Percentiles rank a stretch among this genome's conserved stretches.
Conservation (phyloP, 2,888 invertebrate species). For the Scaptodrosophila latifasciaeformis region DNA sequence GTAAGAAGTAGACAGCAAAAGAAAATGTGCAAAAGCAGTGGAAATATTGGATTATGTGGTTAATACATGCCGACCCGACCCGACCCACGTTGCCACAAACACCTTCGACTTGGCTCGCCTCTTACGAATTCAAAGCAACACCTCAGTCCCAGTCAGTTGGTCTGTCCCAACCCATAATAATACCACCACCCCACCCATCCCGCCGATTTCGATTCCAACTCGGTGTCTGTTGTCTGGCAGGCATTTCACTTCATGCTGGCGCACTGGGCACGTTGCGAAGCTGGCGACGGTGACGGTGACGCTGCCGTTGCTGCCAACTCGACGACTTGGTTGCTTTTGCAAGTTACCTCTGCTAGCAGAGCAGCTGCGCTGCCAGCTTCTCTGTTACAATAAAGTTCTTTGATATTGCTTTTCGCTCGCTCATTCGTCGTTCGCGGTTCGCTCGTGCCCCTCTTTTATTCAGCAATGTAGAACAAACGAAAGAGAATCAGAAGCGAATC, state of each 20-base stretch:
- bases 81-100: conserved; percentile 38
- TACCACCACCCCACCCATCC: too few species aligned
- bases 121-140: too few species aligned
- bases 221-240: conserved; percentile 42
- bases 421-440: too few species aligned
- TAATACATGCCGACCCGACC: conserved; percentile 42
- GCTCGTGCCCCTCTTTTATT: too few species aligned
- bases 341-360: neutral
- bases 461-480: conserved; percentile 54
- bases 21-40: conserved; percentile 1
- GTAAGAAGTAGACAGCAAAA: conserved; percentile 29
- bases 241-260: conserved; percentile 48
- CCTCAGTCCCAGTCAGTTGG: too few species aligned
- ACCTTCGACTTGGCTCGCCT: too few species aligned
- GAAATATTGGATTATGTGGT: conserved; percentile 60
- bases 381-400: conserved; percentile 59
- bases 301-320: too few species aligned
- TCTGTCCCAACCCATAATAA: too few species aligned
- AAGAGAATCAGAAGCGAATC: conserved; percentile 14
- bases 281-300: too few species aligned
- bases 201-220: conserved; percentile 1
- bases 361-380: conserved; percentile 8
- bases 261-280: neutral
- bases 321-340: conserved; percentile 22
- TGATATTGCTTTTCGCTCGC: conserved; percentile 26